Evolutionary conservation across 2,113 vertebrate species (phyloP), one percentile per base, ranked within the genome.

Genomic region (Anthoscopus minutus): DNA sequence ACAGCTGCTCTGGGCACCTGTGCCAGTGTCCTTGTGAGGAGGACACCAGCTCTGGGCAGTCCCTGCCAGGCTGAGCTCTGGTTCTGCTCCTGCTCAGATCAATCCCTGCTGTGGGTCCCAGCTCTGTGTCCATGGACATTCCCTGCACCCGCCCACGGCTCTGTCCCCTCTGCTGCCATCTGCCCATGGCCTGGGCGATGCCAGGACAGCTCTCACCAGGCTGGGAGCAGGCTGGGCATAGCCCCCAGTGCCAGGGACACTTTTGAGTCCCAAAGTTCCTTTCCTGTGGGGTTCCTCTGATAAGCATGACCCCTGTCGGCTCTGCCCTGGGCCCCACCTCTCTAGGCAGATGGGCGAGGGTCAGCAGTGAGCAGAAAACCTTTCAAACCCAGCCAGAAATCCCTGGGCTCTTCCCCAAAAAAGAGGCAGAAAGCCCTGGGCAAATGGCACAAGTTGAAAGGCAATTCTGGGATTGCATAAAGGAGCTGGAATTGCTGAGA

Each of bases 251-350:
- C 37, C 86, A 54, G 48, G 20, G 38, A 19, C 25, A 24, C 2
- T 74, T 81, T 15, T 33, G 37, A 71, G 19, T 15, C 17, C 10
- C 56, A 40, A 48, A 89, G 15, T 33, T 81, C 33, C 44, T 89
- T 16, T 35, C 35, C 6, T 56, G 47, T 28, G 56, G 47, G 5
- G 13, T 48, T 73, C 37, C 72, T 77, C 8, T 31, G 24, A 7
- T 5, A 17, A 53, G 7, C 0, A 0, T n/a, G 60, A 37, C 16
- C n/a, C 42, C 16, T 20, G 22, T n/a, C 64, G 56, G 40, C 23
- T 60, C 69, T 93, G 38, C 8, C 18, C 60, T 66, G n/a, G 47
- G 37, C 30, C 19, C 25, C 5, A 23, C 3, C 30, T 83, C 50
- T 56, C 54, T 60, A 28, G 17, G 37, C 72, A 42, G 33, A 20